phyloP scores from a whole-genome alignment of 2,888 invertebrate genomes.

The Teinopalpus imperialis region DNA sequence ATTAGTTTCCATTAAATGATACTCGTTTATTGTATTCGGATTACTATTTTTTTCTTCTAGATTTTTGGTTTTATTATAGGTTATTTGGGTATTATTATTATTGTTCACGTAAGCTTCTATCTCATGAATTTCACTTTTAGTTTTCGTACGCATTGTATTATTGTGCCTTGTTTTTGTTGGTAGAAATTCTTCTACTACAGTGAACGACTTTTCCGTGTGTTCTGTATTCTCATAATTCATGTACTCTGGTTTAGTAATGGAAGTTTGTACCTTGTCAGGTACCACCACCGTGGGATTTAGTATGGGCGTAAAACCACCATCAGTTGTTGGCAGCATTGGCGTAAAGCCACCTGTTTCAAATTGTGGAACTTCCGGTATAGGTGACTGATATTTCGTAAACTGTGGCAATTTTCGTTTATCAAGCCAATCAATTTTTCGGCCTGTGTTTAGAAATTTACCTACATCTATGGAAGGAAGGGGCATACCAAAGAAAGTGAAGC shows the following conservation, averaged over 20 bases:
- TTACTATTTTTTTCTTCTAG: constrained; percentile 65
- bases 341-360: constrained; percentile 90
- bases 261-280: constrained; percentile 42
- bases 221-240: constrained; percentile 45
- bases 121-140: constrained; percentile 72
- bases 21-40: constrained; percentile 62
- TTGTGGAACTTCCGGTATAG: constrained; percentile 76
- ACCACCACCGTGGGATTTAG: constrained; percentile 54
- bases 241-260: constrained; percentile 38
- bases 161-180: constrained; percentile 47
- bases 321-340: constrained; percentile 86
- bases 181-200: constrained; percentile 46
- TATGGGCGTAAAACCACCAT: constrained; percentile 88
- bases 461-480: constrained; percentile 88
- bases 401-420: constrained; percentile 57
- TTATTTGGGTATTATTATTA: constrained; percentile 65
- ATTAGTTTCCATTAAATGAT: constrained; percentile 72
- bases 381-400: constrained; percentile 51
- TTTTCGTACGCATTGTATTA: constrained; percentile 63
- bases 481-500: constrained; percentile 93
- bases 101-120: constrained; percentile 64
- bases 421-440: constrained; percentile 72
- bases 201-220: constrained; percentile 42
- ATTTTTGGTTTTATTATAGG: constrained; percentile 71
- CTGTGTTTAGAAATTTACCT: constrained; percentile 83